Evolutionary conservation across 2,797 vertebrate species (phyloP).

Genomic region (Pteronotus mesoamericanus): DNA sequence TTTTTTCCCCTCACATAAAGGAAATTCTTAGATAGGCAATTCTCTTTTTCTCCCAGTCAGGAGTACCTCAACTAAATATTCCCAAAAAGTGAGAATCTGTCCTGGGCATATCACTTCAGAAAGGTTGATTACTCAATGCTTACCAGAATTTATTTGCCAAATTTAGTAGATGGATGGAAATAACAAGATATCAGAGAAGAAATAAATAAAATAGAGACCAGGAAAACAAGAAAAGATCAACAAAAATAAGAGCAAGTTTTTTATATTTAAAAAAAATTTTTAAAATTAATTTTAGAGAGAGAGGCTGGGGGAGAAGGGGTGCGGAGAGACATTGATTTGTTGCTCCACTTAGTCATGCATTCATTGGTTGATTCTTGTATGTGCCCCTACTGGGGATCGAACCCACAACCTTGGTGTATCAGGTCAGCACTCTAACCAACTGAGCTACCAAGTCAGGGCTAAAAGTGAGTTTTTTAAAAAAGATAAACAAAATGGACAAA

Average conservation of each 20-base stretch:
- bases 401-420: no score
- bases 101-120: background rate
- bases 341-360: no score
- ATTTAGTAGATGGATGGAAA: background rate
- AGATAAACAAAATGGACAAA: background rate
- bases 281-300: no score
- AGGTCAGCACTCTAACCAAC: no score
- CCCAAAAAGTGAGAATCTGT: background rate
- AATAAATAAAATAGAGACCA: background rate
- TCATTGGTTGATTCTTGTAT: no score
- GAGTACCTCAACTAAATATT: background rate
- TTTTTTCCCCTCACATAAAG: background rate
- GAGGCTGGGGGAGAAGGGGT: no score
- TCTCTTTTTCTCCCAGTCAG: background rate
- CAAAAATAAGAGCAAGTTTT: background rate
- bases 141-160: background rate
- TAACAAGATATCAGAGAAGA: background rate
- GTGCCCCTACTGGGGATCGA: no score
- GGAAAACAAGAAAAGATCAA: background rate
- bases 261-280: background rate
- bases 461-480: background rate
- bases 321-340: no score
- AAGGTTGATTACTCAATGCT: background rate
- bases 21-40: background rate
- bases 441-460: no score